Evolutionary conservation across 2,797 vertebrate genomes (phyloP).

Genomic region (Balearica regulorum): DNA sequence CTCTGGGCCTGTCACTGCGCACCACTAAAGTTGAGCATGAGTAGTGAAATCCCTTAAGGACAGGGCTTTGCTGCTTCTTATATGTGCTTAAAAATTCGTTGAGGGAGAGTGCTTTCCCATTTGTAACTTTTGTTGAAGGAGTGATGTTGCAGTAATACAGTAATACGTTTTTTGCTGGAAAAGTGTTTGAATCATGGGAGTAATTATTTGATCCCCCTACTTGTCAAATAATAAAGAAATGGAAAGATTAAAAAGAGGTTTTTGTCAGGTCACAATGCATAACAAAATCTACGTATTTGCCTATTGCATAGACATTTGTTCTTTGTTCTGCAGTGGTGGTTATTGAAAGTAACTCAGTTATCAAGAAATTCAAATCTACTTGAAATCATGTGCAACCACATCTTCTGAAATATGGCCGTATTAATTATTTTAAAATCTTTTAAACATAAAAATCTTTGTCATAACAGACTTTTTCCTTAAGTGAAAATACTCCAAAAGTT

Average conservation of each 20-base stretch:
- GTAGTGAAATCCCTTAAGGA: background rate
- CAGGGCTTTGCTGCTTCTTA: background rate
- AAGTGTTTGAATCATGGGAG: background rate
- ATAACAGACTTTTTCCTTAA: background rate
- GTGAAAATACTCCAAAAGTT: background rate
- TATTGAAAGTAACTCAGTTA: background rate
- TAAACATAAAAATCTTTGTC: background rate
- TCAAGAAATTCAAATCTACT: background rate
- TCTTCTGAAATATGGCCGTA: background rate
- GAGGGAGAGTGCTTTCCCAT: background rate
- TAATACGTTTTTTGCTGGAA: background rate
- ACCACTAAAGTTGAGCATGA: background rate
- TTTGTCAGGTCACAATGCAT: background rate
- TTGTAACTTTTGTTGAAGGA: background rate
- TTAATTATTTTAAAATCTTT: background rate
- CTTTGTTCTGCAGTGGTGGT: background rate
- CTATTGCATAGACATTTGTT: background rate
- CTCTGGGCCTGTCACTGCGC: background rate
- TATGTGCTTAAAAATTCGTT: background rate
- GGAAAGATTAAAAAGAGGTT: background rate
- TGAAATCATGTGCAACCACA: background rate
- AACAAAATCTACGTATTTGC: rapidly evolving
- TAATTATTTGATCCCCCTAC: background rate
- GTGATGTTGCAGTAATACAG: too few species aligned
- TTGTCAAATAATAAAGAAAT: background rate